Base-by-base conservation (phyloP, 2,797 vertebrate genomes). In the Pitangus sulphuratus region DNA sequence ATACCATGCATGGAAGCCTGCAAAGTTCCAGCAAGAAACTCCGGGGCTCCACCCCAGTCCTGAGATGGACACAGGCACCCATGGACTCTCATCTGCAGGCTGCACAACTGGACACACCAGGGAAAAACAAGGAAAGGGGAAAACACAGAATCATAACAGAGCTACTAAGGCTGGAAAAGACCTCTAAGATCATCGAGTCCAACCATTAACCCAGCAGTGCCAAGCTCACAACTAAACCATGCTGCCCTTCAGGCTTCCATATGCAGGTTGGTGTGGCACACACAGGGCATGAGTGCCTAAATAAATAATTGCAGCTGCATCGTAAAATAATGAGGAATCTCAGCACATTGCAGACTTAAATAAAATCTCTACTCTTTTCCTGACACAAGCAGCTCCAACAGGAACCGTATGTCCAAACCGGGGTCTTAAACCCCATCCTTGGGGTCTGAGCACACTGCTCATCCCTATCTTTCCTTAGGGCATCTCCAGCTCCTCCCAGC, bases 381-480 rank as follows among this genome's bases (percentile, higher is more conserved):
- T 42, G 18, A 64, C 3, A 6, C 15, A 79, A 60, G 26, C 22
- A 75, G n/a, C n/a, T 91, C 48, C 51, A 68, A 17, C 9, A 15
- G 3, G 37, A 89, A 45, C 15, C 0, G 0, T 5, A 25, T 7
- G 11, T 56, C 57, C 39, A 39, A 20, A 51, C 0, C 0, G 3
- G 44, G 31, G 62, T 50, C 13, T 8, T 28, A 62, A 90, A 51
- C 8, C 10, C 7, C n/a, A 24, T 18, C 60, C 39, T 10, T 3
- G 2, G 19, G 12, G 33, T 33, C 37, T 8, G 21, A 70, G 71
- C 39, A 42, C 0, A 0, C 61, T 35, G 56, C 12, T 68, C n/a
- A 45, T 39, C 26, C 12, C 54, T 50, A 16, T 60, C 33, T 51
- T 70, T 37, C 31, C 53, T 50, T 3, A 24, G 22, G 25, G 33